phyloP scores from a whole-genome alignment of 2,888 invertebrate species.

The Panopea generosa region DNA sequence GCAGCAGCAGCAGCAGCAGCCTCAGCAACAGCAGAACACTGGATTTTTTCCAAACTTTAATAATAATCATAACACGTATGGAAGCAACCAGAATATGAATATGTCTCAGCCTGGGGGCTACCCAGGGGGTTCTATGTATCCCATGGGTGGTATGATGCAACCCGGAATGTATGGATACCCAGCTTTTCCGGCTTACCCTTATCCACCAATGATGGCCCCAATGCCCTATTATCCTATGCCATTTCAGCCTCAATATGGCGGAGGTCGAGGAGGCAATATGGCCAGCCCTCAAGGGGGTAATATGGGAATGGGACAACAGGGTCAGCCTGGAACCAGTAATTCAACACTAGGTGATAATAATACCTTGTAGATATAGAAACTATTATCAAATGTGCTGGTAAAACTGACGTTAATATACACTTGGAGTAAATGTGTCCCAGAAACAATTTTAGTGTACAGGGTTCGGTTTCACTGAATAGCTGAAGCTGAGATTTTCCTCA shows the following conservation, averaged over 20 bases:
- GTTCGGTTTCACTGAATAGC: no score
- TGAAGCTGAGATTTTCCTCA: no score
- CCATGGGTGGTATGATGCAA: conserved; percentile 71
- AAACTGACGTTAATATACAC: no score
- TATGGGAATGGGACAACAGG: conserved; percentile 28
- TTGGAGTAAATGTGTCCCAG: no score
- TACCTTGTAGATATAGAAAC: no score
- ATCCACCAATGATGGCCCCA: conserved; percentile 46
- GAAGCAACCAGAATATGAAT: conserved; percentile 44
- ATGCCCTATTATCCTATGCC: conserved; percentile 64
- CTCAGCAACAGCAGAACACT: conserved; percentile 13
- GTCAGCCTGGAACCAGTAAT: background rate
- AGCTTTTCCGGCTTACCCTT: conserved; percentile 56
- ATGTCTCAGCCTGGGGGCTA: conserved; percentile 54
- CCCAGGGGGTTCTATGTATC: conserved; percentile 61
- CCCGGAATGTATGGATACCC: conserved; percentile 67
- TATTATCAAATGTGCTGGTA: no score
- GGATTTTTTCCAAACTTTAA: conserved; percentile 51
- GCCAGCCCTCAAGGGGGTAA: conserved; percentile 17
- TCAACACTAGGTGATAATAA: no score
- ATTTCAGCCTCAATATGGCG: conserved; percentile 58
- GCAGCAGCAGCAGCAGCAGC: no score
- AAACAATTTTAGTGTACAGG: no score
- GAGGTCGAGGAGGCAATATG: conserved; percentile 21
- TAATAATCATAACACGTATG: conserved; percentile 38